Conservation (phyloP, 2,113 vertebrate species). For the Lethenteron camtschaticum region DNA sequence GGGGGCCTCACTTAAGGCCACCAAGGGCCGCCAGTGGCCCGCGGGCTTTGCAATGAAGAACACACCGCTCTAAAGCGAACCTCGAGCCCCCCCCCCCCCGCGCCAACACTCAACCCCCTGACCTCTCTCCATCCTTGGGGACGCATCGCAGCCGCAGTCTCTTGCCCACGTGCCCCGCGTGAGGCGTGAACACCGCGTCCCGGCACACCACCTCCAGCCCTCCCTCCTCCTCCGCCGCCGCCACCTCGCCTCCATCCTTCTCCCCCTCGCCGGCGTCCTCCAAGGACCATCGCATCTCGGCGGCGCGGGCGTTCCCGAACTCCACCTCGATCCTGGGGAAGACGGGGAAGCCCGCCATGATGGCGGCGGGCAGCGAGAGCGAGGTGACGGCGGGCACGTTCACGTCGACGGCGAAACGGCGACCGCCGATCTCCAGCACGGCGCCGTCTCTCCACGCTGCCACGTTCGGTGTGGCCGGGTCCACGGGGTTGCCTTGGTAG, state of each 20-base stretch:
- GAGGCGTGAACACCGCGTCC: constrained; percentile 37
- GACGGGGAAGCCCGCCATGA: constrained; percentile 60
- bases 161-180: constrained; percentile 45
- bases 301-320: constrained; percentile 38
- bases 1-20: too few relatives aligned
- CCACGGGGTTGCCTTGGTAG: constrained; percentile 25
- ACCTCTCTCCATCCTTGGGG: constrained; percentile 30
- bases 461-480: constrained; percentile 34
- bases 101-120: constrained; percentile 17
- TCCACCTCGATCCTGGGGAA: constrained; percentile 58
- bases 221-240: constrained; percentile 20
- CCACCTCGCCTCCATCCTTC: not conserved
- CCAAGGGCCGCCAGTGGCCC: not conserved
- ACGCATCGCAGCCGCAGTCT: constrained; percentile 45
- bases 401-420: constrained; percentile 38
- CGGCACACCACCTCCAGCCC: constrained; percentile 24
- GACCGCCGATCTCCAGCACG: constrained; percentile 49
- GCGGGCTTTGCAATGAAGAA: too few relatives aligned
- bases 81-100: too few relatives aligned
- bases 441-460: constrained; percentile 72
- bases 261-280: constrained; percentile 16
- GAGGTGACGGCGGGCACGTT: constrained; percentile 48
- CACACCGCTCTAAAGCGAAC: too few relatives aligned
- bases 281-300: constrained; percentile 44
- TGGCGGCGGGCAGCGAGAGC: constrained; percentile 39